Conservation (phyloP, 2,797 vertebrate genomes). For the Labeo calbasu region DNA sequence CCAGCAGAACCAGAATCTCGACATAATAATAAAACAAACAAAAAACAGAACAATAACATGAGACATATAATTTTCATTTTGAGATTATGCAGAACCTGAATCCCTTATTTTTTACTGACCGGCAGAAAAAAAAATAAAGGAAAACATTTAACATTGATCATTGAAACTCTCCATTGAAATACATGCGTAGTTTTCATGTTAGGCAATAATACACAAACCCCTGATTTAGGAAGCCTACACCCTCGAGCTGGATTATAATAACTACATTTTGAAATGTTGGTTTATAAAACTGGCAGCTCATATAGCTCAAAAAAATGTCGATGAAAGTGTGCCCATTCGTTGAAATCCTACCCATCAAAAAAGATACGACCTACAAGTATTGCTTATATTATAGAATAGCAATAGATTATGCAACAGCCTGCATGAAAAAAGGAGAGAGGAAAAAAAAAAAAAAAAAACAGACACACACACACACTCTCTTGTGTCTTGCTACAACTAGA, state of each 20-base stretch:
- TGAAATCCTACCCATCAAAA: constrained; percentile 51
- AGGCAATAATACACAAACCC: constrained; percentile 70
- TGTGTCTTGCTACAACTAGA: constrained; percentile 49
- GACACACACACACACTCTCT: background rate
- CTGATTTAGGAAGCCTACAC: constrained; percentile 62
- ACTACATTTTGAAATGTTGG: constrained; percentile 46
- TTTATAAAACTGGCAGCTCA: constrained; percentile 50
- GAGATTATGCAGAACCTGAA: constrained; percentile 93
- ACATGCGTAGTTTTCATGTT: constrained; percentile 69
- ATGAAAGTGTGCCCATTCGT: constrained; percentile 29
- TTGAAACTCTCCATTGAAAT: constrained; percentile 70
- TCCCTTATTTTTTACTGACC: constrained; percentile 97
- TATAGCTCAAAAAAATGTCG: background rate
- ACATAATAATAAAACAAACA: constrained; percentile 80
- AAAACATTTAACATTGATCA: constrained; percentile 65
- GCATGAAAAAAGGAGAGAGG: constrained; percentile 53
- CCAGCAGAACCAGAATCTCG: constrained; percentile 98
- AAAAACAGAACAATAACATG: constrained; percentile 74
- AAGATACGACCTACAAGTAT: constrained; percentile 55
- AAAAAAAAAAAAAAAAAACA: background rate
- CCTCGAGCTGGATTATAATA: constrained; percentile 40
- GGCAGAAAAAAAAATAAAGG: constrained; percentile 83
- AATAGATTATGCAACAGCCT: constrained; percentile 58
- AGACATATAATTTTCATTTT: constrained; percentile 92
- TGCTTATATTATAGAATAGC: constrained; percentile 62